Evolutionary conservation across 64 coral and sea anemone genomes (phyloP).

Genomic region (Montipora capricornis): DNA sequence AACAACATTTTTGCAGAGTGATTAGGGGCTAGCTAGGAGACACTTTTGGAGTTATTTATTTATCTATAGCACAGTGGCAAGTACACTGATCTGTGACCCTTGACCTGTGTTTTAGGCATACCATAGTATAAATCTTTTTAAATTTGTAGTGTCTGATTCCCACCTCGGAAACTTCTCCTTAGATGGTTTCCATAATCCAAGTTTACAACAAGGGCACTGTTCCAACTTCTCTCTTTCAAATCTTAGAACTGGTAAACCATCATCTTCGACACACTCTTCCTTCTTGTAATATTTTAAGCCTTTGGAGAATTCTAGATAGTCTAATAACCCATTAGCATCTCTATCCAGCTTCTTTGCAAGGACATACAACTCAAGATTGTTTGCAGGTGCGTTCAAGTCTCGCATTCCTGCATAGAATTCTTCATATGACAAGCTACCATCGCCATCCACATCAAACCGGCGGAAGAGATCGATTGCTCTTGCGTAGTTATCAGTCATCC

Average conservation of each 20-base stretch:
- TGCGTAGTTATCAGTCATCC: slow-evolving; percentile 94
- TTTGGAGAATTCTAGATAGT: slow-evolving; percentile 98
- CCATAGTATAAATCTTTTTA: too few species aligned
- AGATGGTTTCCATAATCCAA: slow-evolving; percentile 89
- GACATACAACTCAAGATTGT: slow-evolving; percentile 95
- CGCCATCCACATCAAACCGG: slow-evolving; percentile 96
- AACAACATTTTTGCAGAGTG: too few species aligned
- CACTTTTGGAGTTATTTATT: too few species aligned
- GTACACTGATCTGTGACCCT: too few species aligned
- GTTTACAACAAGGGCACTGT: slow-evolving; percentile 96
- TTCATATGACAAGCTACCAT: slow-evolving; percentile 92
- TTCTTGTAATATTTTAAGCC: slow-evolving; percentile 93
- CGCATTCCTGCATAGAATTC: slow-evolving; percentile 99
- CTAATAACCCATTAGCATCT: slow-evolving; percentile 86
- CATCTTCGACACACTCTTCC: slow-evolving; percentile 78
- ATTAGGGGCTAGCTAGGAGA: too few species aligned
- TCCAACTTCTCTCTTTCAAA: slow-evolving; percentile 96
- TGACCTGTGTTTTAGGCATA: too few species aligned
- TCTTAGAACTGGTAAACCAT: slow-evolving; percentile 78
- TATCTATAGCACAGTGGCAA: too few species aligned
- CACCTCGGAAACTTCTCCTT: slow-evolving; percentile 95
- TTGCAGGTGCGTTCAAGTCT: slow-evolving; percentile 94
- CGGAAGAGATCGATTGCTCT: slow-evolving; percentile 96
- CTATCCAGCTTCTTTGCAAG: slow-evolving; percentile 93
- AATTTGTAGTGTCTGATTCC: neutral